Evolutionary conservation across 1,140 invertebrate genomes (phyloP), one percentile per base, ranked within the genome.

Genomic region (Zaprionus gabonicus): DNA sequence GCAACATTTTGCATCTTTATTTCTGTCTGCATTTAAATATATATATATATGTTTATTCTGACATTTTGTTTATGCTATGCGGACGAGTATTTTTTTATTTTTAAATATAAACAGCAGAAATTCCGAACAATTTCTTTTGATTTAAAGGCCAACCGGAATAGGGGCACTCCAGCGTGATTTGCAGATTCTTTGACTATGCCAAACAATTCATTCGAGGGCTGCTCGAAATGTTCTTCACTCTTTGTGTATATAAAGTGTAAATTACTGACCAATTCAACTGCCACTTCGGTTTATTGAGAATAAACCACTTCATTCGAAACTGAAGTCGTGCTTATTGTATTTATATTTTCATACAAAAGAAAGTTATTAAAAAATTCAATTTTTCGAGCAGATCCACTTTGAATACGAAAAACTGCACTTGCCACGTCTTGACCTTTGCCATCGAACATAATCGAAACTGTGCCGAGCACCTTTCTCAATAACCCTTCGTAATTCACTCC

Each of bases 401-500:
- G 28, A 66, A 63, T 71, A 38, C 57, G 20, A 63, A 56, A 49
- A 64, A 23, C 60, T 76, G 46, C 71, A 75, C 72, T 78, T 75
- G 49, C 36, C 56, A 27, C 58, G 28, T 38, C 67, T 66, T 75
- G 57, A 68, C 38, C 51, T 77, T 67, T 77, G 70, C 58, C 67
- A 71, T 76, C 73, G 56, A 78, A 70, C 36, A 76, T 65, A 79
- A 79, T 78, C 36, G 59, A 67, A 79, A 79, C 67, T 76, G 63
- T 76, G 73, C 73, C 62, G 67, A 71, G 72, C 62, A 70, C 56
- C 57, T 28, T 60, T 27, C 62, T 71, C 67, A 63, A 70, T 57
- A 71, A 62, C 41, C 62, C 64, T 62, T 66, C 60, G 31, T 51
- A 66, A 64, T 67, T 53, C 69, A 72, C 68, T 77, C 23, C 74